These are phyloP conservation scores for Thalassarche chlororhynchos DNA, from an alignment of 2,113 vertebrate genomes.

Conservation along the genomic window DNA sequence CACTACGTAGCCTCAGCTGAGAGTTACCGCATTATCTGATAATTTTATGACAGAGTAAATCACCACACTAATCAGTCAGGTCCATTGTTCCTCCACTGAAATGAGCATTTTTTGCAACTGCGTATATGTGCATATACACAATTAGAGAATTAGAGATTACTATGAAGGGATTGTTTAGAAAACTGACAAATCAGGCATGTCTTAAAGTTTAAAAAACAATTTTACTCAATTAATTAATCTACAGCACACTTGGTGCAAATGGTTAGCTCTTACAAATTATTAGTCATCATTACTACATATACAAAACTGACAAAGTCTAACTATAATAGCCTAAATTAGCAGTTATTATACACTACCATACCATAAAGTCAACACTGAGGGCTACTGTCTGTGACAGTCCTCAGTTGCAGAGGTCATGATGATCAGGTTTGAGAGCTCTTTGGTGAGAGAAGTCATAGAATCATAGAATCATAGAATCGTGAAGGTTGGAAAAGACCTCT, in stretches of 20 bases:
- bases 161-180: not conserved
- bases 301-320: not conserved
- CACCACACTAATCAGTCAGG: not conserved
- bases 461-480: too few species aligned
- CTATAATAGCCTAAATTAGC: not conserved
- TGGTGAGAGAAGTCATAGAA: not conserved
- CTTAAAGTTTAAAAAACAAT: not conserved
- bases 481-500: too few species aligned
- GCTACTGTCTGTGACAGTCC: not conserved
- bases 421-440: not conserved
- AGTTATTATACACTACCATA: not conserved
- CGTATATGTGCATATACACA: rapidly evolving
- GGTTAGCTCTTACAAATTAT: not conserved
- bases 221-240: not conserved
- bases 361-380: not conserved
- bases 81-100: not conserved
- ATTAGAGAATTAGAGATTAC: not conserved
- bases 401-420: not conserved
- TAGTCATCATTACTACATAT: not conserved
- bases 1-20: not conserved
- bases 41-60: not conserved
- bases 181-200: not conserved
- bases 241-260: not conserved
- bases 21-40: not conserved
- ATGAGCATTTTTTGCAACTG: not conserved